Percentiles rank a stretch among this genome's conserved stretches.
These are phyloP conservation scores for Oreochromis mossambicus DNA, from an alignment of 2,797 vertebrate species.

Conservation along the genomic window DNA sequence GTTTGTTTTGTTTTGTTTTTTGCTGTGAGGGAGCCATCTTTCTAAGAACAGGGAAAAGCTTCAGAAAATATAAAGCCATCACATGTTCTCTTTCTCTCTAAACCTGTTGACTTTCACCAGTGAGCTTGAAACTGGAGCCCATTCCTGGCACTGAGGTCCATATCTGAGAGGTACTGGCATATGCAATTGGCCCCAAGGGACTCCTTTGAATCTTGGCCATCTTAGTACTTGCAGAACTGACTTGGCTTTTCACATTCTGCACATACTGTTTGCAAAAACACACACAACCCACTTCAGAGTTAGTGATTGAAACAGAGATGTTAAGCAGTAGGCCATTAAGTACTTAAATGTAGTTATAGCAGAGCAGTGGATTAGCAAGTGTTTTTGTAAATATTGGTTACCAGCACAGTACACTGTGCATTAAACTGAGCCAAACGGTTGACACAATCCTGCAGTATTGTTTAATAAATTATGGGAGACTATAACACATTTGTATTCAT, in stretches of 20 bases:
- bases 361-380: neutral
- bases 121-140: constrained; percentile 46
- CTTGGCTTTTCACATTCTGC: constrained; percentile 6
- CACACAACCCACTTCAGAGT: neutral
- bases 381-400: neutral
- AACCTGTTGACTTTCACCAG: constrained; percentile 12
- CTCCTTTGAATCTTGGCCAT: constrained; percentile 27
- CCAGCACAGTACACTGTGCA: neutral
- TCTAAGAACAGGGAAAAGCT: neutral
- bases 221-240: constrained; percentile 18
- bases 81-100: constrained; percentile 18
- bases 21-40: neutral
- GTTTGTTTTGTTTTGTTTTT: neutral
- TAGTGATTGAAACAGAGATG: neutral
- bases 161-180: constrained; percentile 49
- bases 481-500: neutral
- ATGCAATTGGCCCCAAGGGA: constrained; percentile 31
- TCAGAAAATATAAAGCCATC: constrained; percentile 16
- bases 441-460: neutral
- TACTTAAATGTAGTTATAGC: neutral
- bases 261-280: neutral
- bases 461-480: neutral
- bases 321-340: neutral
- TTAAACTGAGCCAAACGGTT: neutral
- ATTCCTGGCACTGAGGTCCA: constrained; percentile 34